Conservation (phyloP, 2,797 vertebrate genomes). For the Tragopan temminckii region DNA sequence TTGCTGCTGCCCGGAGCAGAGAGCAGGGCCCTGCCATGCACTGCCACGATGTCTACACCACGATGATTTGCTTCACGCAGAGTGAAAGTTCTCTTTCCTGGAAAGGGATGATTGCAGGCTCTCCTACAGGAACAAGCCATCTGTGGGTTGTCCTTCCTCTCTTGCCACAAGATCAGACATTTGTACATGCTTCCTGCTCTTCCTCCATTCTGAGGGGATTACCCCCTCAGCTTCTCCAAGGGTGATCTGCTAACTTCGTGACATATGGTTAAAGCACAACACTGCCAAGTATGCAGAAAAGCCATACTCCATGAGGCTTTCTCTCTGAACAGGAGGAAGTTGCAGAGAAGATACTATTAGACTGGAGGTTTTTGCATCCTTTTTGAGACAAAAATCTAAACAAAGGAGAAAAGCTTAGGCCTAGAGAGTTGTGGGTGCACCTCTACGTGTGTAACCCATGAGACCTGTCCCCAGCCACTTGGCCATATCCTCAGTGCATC, state of each 20-base stretch:
- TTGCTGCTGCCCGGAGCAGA: not conserved
- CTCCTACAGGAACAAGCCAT: not conserved
- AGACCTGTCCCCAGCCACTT: not conserved
- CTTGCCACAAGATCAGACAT: not conserved
- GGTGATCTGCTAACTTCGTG: not conserved
- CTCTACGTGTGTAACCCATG: accelerated
- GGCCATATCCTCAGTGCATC: accelerated
- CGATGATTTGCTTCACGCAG: not conserved
- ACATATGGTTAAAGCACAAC: not conserved
- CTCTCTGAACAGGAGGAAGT: not conserved
- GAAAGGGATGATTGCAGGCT: not conserved
- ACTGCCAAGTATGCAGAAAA: not conserved
- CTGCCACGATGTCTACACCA: not conserved
- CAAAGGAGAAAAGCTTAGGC: not conserved
- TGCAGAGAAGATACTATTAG: not conserved
- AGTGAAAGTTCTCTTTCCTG: not conserved
- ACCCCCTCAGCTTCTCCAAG: not conserved
- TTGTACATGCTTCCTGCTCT: not conserved
- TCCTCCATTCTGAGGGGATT: not conserved
- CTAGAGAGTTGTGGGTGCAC: not conserved
- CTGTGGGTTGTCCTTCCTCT: not conserved
- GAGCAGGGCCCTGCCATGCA: not conserved
- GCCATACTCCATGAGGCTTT: not conserved
- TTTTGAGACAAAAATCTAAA: not conserved
- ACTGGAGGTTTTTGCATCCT: not conserved